A percentile compares a stretch with the other conserved stretches of the same genome.
phyloP scores from a whole-genome alignment of 2,888 invertebrate species.

The Drosophila nigricruria region DNA sequence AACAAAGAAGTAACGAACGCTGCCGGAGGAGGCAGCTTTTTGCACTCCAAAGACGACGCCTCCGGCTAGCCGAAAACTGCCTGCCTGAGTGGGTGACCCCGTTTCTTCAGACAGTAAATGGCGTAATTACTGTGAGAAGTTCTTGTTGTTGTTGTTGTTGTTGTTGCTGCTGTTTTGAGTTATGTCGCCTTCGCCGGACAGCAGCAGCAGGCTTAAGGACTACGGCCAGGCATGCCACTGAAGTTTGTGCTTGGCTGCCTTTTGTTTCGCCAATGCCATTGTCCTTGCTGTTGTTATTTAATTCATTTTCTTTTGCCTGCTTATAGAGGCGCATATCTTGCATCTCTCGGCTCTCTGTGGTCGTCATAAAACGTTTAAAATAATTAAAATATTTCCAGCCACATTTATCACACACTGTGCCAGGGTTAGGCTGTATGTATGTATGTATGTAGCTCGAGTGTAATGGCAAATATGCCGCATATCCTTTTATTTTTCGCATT shows the following conservation, averaged over 20 bases:
- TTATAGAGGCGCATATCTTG: slow-evolving; percentile 68
- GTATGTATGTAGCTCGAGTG: too few species aligned
- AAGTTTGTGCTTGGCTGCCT: slow-evolving; percentile 63
- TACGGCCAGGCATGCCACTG: slow-evolving; percentile 37
- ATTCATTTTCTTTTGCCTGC: slow-evolving; percentile 21
- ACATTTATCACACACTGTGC: slow-evolving; percentile 74
- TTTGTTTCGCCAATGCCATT: slow-evolving; percentile 73
- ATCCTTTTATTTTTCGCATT: slow-evolving; percentile 55
- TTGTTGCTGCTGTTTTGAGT: slow-evolving; percentile 72
- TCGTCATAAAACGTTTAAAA: slow-evolving; percentile 83
- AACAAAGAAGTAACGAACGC: slow-evolving; percentile 48
- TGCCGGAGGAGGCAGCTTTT: slow-evolving; percentile 28
- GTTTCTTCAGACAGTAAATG: slow-evolving; percentile 77
- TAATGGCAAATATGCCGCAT: slow-evolving; percentile 74
- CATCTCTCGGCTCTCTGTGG: slow-evolving; percentile 61
- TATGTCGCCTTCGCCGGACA: slow-evolving; percentile 66
- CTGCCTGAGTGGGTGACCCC: slow-evolving; percentile 76
- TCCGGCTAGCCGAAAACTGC: slow-evolving; percentile 59
- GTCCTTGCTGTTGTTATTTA: slow-evolving; percentile 50
- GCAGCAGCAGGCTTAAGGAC: slow-evolving; percentile 3
- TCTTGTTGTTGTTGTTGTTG: slow-evolving; percentile 50
- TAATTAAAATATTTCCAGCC: slow-evolving; percentile 84
- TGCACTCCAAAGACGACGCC: background rate
- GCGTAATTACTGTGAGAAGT: slow-evolving; percentile 80
- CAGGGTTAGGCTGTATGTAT: too few species aligned